These are phyloP conservation scores for Mus minutoides DNA, from an alignment of 2,797 vertebrate species.

Conservation along the genomic window DNA sequence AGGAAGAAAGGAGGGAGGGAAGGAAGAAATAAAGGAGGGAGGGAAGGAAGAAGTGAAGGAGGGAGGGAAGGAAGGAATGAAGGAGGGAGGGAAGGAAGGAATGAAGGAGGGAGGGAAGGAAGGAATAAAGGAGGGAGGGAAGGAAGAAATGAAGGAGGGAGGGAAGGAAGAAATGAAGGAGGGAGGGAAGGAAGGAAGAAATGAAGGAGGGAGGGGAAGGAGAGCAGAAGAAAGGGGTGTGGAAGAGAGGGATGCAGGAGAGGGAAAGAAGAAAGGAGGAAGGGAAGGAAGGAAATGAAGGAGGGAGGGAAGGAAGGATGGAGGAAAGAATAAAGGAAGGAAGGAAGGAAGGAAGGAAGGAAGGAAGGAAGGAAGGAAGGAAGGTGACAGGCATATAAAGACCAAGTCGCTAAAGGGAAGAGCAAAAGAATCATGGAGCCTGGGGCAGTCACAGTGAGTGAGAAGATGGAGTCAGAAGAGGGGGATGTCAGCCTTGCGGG, in stretches of 20 bases:
- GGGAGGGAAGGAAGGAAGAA: background rate
- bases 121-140: too few relatives aligned
- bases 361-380: background rate
- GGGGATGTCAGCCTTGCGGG: too few relatives aligned
- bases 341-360: background rate
- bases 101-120: rapidly evolving
- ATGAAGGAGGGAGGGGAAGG: background rate
- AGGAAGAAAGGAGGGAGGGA: background rate
- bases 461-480: background rate
- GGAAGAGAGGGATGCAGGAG: background rate
- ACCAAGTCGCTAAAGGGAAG: background rate
- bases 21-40: background rate
- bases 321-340: background rate
- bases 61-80: background rate
- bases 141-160: background rate
- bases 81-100: background rate
- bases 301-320: too few relatives aligned
- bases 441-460: background rate
- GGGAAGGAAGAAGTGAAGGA: too few relatives aligned
- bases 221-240: background rate
- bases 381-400: background rate
- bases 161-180: too few relatives aligned
- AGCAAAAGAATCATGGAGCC: background rate
- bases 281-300: too few relatives aligned
- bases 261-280: background rate